Percentiles rank a stretch among this genome's conserved stretches.
Evolutionary conservation across 2,888 invertebrate species (phyloP).

Genomic region (Diloba caeruleocephala): DNA sequence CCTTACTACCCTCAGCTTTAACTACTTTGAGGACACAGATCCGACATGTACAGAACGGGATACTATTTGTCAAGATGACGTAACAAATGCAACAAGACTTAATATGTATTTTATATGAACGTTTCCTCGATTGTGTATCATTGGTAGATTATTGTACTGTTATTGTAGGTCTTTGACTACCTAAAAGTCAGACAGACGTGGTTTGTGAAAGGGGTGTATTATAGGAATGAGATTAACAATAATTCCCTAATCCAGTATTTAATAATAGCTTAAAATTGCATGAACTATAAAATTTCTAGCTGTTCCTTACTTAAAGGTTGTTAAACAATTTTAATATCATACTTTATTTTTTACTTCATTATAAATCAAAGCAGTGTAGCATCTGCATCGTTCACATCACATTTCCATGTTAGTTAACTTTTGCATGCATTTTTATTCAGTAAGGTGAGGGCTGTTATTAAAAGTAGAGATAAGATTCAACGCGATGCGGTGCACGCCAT

Average conservation of each 20-base stretch:
- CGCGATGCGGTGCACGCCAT: slow-evolving; percentile 75
- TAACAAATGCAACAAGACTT: background rate
- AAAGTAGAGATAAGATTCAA: slow-evolving; percentile 77
- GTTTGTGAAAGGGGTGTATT: too few relatives aligned
- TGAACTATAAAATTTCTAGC: too few relatives aligned
- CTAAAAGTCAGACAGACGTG: too few relatives aligned
- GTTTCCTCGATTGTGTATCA: background rate
- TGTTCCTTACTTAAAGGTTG: too few relatives aligned
- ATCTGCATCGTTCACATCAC: slow-evolving; percentile 48
- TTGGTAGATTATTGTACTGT: too few relatives aligned
- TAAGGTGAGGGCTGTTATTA: slow-evolving; percentile 72
- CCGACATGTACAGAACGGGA: slow-evolving; percentile 39
- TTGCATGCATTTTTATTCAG: slow-evolving; percentile 72
- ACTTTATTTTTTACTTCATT: too few relatives aligned
- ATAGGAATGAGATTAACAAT: too few relatives aligned
- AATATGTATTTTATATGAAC: background rate
- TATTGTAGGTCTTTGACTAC: too few relatives aligned
- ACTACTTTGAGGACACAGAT: slow-evolving; percentile 54
- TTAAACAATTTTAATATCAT: too few relatives aligned
- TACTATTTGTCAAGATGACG: slow-evolving; percentile 20
- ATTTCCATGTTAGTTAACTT: slow-evolving; percentile 65
- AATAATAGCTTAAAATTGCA: too few relatives aligned
- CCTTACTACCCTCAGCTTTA: slow-evolving; percentile 63
- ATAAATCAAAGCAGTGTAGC: slow-evolving; percentile 52
- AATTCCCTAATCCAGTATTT: too few relatives aligned